Percentiles rank a stretch among this genome's conserved stretches.
phyloP scores from a whole-genome alignment of 2,113 vertebrate genomes.

The Pimephales promelas region DNA sequence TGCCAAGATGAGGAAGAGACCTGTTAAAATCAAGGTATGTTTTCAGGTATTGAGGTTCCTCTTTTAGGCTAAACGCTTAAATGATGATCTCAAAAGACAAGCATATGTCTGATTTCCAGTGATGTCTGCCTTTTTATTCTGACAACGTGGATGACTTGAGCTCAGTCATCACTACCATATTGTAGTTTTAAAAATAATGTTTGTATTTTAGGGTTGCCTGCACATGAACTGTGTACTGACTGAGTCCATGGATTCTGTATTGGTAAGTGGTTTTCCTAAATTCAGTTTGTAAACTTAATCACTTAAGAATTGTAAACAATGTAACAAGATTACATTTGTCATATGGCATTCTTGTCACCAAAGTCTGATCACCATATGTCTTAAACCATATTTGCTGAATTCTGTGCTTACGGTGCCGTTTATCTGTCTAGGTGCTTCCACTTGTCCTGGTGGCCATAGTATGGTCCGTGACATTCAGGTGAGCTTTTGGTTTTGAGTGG shows the following conservation, averaged over 20 bases:
- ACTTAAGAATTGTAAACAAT: too few species aligned
- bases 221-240: too few species aligned
- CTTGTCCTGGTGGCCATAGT: neutral
- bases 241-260: neutral
- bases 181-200: neutral
- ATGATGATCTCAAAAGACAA: slow-evolving; percentile 69
- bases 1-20: accelerated
- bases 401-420: neutral
- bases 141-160: neutral
- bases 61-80: neutral
- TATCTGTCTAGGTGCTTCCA: neutral
- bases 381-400: neutral
- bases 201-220: neutral
- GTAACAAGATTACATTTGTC: slow-evolving; percentile 27
- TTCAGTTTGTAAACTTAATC: too few species aligned
- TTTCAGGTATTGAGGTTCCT: accelerated
- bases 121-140: slow-evolving; percentile 52
- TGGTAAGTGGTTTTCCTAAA: neutral
- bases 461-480: neutral
- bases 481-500: neutral
- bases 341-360: slow-evolving; percentile 52
- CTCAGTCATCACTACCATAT: neutral
- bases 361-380: slow-evolving; percentile 25
- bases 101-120: slow-evolving; percentile 69
- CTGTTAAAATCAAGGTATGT: neutral